Base-by-base conservation (phyloP, 2,113 vertebrate genomes). In the Oxyura jamaicensis region DNA sequence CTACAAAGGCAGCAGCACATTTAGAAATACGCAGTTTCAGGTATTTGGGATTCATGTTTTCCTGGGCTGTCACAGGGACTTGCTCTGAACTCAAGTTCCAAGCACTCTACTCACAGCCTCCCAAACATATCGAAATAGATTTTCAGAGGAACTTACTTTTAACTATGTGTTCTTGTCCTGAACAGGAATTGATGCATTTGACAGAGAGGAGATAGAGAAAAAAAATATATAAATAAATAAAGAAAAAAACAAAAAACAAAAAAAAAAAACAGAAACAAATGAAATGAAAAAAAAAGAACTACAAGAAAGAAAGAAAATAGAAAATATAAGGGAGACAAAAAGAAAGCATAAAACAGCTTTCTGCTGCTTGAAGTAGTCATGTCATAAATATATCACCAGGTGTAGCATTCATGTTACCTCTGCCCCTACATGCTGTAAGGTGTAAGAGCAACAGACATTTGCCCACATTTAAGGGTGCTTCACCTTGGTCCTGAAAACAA, bases 201-300 rank as follows among this genome's bases (percentile, higher is more conserved):
- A 62, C 22, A 60, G 59, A 36, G n/a, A 3, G 8, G 10, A 3
- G 52, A 48, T 53, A 68, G 7, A 22, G 28, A 12, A 31, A 14
- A 6, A 15, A 17, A 12, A 72, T n/a, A n/a, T n/a, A n/a, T n/a
- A n/a, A 7, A 3, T 10, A 8, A n/a, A 35, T 2, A 3, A 13
- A 16, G 26, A n/a, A 28, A 3, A 8, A 42, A 59, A 39, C 20
- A 4, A 31, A 33, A 62, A 6, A n/a, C 63, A 74, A 21, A 62
- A 5, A 15, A 17, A 12, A 72, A 7, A 39, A 39, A 8, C 39
- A n/a, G n/a, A n/a, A 41, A 41, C 23, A 46, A 14, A 13, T 5
- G 15, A 35, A 50, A 56, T 6, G 0, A 35, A 55, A 52, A 26
- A 55, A 3, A 55, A 3, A n/a, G 11, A 14, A 8, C 8, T 16